A percentile compares a stretch with the other conserved stretches of the same genome.
Evolutionary conservation across 2,113 vertebrate species (phyloP).

Genomic region (Siphamia tubifer): DNA sequence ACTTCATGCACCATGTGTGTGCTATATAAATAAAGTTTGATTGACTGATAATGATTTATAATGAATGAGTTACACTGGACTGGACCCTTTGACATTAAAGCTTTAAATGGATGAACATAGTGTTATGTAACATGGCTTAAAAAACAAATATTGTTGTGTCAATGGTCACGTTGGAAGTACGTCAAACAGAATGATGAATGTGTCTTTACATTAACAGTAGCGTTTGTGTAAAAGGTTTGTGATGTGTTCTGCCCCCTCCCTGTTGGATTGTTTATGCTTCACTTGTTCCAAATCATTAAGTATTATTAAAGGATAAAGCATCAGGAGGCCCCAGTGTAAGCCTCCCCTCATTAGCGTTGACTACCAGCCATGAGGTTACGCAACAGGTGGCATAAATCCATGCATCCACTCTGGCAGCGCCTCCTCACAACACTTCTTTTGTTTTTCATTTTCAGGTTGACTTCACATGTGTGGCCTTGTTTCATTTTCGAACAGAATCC

Average conservation of each 20-base stretch:
- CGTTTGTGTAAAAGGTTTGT: neutral
- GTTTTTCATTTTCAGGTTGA: neutral
- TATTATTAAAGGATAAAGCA: constrained; percentile 7
- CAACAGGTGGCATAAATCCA: constrained; percentile 17
- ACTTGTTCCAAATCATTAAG: constrained; percentile 25
- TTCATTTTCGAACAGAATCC: neutral
- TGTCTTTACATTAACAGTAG: neutral
- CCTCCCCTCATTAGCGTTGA: constrained; percentile 46
- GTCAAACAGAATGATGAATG: neutral
- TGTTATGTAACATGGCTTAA: no score
- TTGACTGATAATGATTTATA: no score
- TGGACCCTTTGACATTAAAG: no score
- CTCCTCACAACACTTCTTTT: neutral
- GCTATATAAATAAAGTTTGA: no score
- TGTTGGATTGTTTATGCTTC: constrained; percentile 19
- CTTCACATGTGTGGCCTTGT: neutral
- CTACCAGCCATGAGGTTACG: constrained; percentile 19
- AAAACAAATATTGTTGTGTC: no score
- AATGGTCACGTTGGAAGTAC: no score
- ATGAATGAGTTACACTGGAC: no score
- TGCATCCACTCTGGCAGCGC: neutral
- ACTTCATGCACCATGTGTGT: no score
- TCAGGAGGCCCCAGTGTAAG: neutral
- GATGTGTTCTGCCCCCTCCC: neutral
- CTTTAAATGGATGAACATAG: no score